A percentile compares a stretch with the other conserved stretches of the same genome.
Evolutionary conservation across 2,797 vertebrate genomes (phyloP).

Genomic region (Leuciscus waleckii): DNA sequence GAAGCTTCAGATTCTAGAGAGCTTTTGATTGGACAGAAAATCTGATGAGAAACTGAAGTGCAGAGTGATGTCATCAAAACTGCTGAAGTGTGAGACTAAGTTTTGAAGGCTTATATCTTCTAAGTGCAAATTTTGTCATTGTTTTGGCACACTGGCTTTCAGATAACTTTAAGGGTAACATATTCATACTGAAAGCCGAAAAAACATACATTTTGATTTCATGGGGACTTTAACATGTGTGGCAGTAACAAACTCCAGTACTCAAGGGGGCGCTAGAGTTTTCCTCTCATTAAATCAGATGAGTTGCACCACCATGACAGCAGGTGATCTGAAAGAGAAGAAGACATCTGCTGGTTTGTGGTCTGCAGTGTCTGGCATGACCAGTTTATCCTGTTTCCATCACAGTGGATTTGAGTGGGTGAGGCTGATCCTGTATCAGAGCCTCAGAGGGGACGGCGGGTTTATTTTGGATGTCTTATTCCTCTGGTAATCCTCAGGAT

Average conservation of each 20-base stretch:
- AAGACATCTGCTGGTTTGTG: not conserved
- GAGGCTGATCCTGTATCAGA: constrained; percentile 11
- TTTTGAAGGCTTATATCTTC: no score
- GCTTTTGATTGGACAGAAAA: no score
- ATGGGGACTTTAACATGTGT: not conserved
- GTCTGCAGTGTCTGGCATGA: not conserved
- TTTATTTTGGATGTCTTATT: constrained; percentile 19
- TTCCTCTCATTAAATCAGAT: not conserved
- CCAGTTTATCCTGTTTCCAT: constrained; percentile 7
- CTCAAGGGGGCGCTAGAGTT: not conserved
- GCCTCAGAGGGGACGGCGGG: not conserved
- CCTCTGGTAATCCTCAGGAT: constrained; percentile 18
- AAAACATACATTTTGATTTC: no score
- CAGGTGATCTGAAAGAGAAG: not conserved
- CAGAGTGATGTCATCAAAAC: no score
- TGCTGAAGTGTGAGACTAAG: no score
- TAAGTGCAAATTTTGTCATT: no score
- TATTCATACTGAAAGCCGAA: no score
- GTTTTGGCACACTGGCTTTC: no score
- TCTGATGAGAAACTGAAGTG: no score
- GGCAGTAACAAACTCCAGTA: not conserved
- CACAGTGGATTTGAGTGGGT: not conserved
- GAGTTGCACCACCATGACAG: not conserved
- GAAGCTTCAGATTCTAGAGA: no score
- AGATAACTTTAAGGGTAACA: no score